Conservation (phyloP, 2,888 invertebrate genomes). For the Criorhina ranunculi region DNA sequence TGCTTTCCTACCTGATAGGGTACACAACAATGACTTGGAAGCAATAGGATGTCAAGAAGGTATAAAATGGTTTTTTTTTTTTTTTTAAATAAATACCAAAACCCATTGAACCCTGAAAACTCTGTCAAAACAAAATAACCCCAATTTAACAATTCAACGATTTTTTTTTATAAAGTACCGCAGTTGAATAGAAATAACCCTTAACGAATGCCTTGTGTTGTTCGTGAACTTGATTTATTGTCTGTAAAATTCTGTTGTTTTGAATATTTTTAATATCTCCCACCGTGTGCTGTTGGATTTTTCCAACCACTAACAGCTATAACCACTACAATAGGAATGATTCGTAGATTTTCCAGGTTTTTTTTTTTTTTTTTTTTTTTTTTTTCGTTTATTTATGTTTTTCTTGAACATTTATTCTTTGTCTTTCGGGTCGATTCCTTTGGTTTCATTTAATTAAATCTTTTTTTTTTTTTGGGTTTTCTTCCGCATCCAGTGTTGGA, state of each 20-base stretch:
- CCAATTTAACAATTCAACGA: slow-evolving; percentile 26
- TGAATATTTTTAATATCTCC: slow-evolving; percentile 70
- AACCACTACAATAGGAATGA: slow-evolving; percentile 52
- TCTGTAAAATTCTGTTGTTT: slow-evolving; percentile 66
- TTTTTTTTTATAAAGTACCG: slow-evolving; percentile 4
- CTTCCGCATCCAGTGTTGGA: slow-evolving; percentile 38
- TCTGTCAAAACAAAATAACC: not conserved
- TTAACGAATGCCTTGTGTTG: slow-evolving; percentile 33
- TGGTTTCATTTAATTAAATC: slow-evolving; percentile 76
- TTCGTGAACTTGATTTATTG: slow-evolving; percentile 68
- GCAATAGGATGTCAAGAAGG: not conserved
- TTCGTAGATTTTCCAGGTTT: slow-evolving; percentile 45
- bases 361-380: slow-evolving; percentile 14
- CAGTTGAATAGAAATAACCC: slow-evolving; percentile 47
- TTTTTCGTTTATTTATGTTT: not conserved
- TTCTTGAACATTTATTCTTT: slow-evolving; percentile 54
- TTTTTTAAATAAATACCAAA: slow-evolving; percentile 5
- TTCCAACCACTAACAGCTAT: slow-evolving; percentile 5
- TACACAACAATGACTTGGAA: not conserved
- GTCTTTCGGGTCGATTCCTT: slow-evolving; percentile 74
- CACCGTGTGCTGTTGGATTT: slow-evolving; percentile 5
- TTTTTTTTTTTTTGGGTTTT: too few relatives aligned
- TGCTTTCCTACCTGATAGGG: too few relatives aligned
- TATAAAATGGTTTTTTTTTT: slow-evolving; percentile 7
- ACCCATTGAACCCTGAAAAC: slow-evolving; percentile 12